A percentile compares a stretch with the other conserved stretches of the same genome.
phyloP scores from a whole-genome alignment of 64 coral and sea anemone genomes.

The Acropora yongei region DNA sequence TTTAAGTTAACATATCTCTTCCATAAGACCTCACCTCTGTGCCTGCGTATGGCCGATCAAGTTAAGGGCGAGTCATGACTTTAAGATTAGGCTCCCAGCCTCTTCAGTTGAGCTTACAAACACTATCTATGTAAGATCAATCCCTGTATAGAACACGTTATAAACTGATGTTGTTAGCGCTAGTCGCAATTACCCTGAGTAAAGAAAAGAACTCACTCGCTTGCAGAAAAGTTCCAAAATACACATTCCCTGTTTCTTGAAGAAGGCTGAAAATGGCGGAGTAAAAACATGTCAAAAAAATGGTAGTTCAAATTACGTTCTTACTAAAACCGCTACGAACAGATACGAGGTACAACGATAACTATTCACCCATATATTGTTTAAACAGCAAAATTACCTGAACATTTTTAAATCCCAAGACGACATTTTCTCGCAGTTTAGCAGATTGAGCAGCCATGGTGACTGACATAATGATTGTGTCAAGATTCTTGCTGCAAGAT shows the following conservation, averaged over 20 bases:
- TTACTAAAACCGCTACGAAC: neutral
- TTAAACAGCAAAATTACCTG: neutral
- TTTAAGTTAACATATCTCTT: too few relatives aligned
- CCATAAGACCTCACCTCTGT: too few relatives aligned
- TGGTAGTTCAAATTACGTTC: neutral
- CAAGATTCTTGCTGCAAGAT: neutral
- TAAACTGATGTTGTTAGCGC: too few relatives aligned
- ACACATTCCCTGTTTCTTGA: neutral
- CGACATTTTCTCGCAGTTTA: neutral
- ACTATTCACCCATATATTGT: too few relatives aligned
- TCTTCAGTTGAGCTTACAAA: too few relatives aligned
- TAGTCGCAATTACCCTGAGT: too few relatives aligned
- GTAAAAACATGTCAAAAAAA: neutral
- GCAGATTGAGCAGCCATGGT: neutral
- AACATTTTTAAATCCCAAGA: neutral
- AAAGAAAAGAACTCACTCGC: neutral
- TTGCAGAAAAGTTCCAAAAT: constrained; percentile 17
- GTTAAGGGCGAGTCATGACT: too few relatives aligned
- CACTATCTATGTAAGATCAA: too few relatives aligned
- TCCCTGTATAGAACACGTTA: too few relatives aligned
- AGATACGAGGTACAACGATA: too few relatives aligned
- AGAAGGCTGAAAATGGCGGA: neutral
- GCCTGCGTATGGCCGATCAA: too few relatives aligned
- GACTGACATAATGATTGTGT: constrained; percentile 37
- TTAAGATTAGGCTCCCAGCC: too few relatives aligned